Evolutionary conservation across 53 echinoderm and acorn worm genomes (phyloP).

Genomic region (Holothuria scabra): DNA sequence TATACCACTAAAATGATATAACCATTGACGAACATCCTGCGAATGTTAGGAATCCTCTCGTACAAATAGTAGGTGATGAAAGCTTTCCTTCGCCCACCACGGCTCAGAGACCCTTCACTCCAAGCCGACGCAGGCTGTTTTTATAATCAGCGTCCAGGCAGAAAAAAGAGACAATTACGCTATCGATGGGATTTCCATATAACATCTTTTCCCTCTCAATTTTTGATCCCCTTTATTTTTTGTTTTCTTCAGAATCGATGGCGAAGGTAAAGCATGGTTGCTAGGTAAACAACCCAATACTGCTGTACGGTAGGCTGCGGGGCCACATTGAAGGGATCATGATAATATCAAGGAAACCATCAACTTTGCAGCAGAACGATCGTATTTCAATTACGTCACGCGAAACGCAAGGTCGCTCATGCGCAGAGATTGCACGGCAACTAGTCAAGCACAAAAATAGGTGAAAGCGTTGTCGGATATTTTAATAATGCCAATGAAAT

Average conservation of each 20-base stretch:
- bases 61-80: too few species aligned
- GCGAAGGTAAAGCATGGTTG: constrained; percentile 25
- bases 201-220: background rate
- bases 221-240: background rate
- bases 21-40: too few species aligned
- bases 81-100: too few species aligned
- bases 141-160: constrained; percentile 18
- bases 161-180: constrained; percentile 32
- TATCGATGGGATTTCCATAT: constrained; percentile 15
- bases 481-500: constrained; percentile 14
- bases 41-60: too few species aligned
- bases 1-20: too few species aligned
- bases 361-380: constrained; percentile 6
- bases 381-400: constrained; percentile 3
- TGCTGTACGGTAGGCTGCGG: background rate
- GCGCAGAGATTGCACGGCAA: constrained; percentile 13
- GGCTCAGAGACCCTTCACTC: background rate
- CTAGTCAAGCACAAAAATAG: constrained; percentile 34
- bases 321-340: background rate
- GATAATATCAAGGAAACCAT: constrained; percentile 11
- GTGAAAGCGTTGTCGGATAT: background rate
- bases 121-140: constrained; percentile 11
- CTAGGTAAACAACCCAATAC: constrained; percentile 5
- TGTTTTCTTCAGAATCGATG: constrained; percentile 4
- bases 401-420: constrained; percentile 25